Conservation (phyloP, 37 sponge, comb jelly and placozoan genomes). For the Chondrosia reniformis region DNA sequence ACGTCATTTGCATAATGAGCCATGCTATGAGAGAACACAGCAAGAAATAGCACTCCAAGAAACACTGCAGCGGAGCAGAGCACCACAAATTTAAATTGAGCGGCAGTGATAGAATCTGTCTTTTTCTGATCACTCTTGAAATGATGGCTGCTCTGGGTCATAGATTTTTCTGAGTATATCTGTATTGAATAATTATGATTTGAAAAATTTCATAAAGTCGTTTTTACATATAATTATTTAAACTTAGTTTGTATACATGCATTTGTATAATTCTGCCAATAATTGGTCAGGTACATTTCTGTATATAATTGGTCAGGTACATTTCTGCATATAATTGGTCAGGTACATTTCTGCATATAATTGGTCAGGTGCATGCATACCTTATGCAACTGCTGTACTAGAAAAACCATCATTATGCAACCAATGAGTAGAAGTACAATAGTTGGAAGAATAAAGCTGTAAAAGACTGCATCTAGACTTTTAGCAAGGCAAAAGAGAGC, state of each 20-base stretch:
- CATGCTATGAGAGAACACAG: too few species aligned
- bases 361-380: background rate
- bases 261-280: background rate
- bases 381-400: background rate
- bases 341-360: background rate
- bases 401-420: background rate
- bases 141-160: background rate
- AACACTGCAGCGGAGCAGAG: too few species aligned
- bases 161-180: background rate
- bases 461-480: background rate
- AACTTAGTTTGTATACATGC: background rate
- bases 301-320: background rate
- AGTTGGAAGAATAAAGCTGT: background rate
- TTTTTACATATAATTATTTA: background rate
- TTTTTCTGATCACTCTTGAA: background rate
- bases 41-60: too few species aligned
- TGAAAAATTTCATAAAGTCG: too few species aligned
- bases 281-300: background rate
- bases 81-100: too few species aligned
- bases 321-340: background rate
- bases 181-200: too few species aligned
- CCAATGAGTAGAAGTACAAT: background rate
- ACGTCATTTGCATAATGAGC: too few species aligned
- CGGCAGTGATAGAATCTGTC: background rate
- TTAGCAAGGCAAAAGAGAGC: background rate